Evolutionary conservation across 2,888 invertebrate species (phyloP).

Genomic region (Lordiphosa andalusiaca): DNA sequence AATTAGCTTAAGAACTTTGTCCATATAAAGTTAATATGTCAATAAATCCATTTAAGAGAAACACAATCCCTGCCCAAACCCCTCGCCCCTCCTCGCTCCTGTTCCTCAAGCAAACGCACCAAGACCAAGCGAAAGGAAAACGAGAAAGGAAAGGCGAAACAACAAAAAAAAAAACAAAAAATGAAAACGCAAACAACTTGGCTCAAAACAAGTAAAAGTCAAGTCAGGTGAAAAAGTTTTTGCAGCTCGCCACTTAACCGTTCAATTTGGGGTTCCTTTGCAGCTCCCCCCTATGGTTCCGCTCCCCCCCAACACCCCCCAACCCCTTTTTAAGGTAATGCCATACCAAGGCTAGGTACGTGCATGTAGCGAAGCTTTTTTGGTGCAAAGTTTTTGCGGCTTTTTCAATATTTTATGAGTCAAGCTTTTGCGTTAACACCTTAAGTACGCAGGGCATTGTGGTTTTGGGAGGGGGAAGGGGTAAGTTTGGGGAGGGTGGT

Average conservation of each 20-base stretch:
- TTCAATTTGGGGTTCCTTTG: constrained; percentile 54
- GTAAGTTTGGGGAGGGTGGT: constrained; percentile 18
- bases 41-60: constrained; percentile 53
- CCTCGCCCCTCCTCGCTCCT: not conserved
- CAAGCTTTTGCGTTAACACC: constrained; percentile 75
- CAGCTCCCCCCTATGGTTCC: constrained; percentile 3
- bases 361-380: constrained; percentile 51
- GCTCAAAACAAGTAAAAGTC: constrained; percentile 34
- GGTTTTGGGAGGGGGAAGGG: constrained; percentile 33
- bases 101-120: not conserved
- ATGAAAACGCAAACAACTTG: constrained; percentile 7
- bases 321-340: not conserved
- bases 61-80: constrained; percentile 1
- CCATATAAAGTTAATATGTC: constrained; percentile 18
- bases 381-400: constrained; percentile 76
- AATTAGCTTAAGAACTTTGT: constrained; percentile 5
- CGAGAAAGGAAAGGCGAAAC: too few relatives aligned
- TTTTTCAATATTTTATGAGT: constrained; percentile 79
- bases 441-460: constrained; percentile 71
- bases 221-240: constrained; percentile 53
- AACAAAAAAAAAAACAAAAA: too few relatives aligned
- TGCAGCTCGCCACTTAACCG: constrained; percentile 55
- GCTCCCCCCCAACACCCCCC: too few relatives aligned
- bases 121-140: constrained; percentile 1
- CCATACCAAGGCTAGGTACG: constrained; percentile 26